Percentiles rank a stretch among this genome's conserved stretches.
Conservation (phyloP, 2,797 vertebrate genomes). For the Nannoperca australis region DNA sequence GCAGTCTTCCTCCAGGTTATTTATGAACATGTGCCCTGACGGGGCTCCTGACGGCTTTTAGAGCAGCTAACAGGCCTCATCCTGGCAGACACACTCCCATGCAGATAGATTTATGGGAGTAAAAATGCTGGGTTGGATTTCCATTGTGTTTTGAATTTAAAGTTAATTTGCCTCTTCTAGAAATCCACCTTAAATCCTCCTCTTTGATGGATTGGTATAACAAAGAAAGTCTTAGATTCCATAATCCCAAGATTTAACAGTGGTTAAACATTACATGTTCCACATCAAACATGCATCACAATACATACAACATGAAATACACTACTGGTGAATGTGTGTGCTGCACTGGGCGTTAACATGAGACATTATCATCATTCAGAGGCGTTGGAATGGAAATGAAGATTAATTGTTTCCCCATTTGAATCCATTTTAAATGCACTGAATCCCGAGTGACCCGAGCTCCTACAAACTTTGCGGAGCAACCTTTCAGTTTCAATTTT, state of each 20-base stretch:
- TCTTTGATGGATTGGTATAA: neutral
- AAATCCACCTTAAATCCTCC: neutral
- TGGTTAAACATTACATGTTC: conserved; percentile 9
- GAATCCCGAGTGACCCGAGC: neutral
- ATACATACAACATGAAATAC: conserved; percentile 18
- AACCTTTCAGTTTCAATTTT: neutral
- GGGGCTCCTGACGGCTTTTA: conserved; percentile 41
- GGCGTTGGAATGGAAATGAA: neutral
- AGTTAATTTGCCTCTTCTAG: neutral
- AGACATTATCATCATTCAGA: neutral
- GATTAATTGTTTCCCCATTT: neutral
- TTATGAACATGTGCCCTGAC: conserved; percentile 38
- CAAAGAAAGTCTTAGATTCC: conserved; percentile 21
- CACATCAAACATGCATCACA: conserved; percentile 6
- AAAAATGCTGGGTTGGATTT: conserved; percentile 4
- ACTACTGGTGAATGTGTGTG: neutral
- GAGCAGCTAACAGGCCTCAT: conserved; percentile 49
- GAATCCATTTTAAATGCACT: neutral
- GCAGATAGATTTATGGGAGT: conserved; percentile 27
- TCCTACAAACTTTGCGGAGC: neutral
- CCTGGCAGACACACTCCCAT: conserved; percentile 21
- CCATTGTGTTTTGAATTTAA: neutral
- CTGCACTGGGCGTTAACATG: neutral
- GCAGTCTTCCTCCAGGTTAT: conserved; percentile 36
- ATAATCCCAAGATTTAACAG: conserved; percentile 47